Base-by-base conservation (phyloP, 1,140 invertebrate species). In the Caenorhabditis inopinata region DNA sequence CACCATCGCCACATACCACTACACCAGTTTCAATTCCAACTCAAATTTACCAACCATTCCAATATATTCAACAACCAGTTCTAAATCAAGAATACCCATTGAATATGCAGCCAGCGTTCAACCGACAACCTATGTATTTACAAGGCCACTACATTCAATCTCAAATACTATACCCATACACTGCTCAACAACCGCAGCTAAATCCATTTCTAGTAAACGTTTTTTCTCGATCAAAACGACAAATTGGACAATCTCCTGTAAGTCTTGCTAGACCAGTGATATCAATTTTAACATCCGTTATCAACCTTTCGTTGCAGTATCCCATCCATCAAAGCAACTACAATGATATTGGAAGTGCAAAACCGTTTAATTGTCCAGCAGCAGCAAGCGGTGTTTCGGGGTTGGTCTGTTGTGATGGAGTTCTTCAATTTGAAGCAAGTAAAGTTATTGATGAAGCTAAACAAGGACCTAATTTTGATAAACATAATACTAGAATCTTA, bases 331-430 rank as follows among this genome's bases (percentile, higher is more conserved):
- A 68, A 68, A 68, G 21, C n/a, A 32, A 38, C n/a, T 68, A 68
- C 58, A 68, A 68, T 68, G 58, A 68, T 14, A 68, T 68, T 68
- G 58, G 58, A 68, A 68, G 58, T 68, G 58, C 58, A 68, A 68
- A 68, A n/a, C 58, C 58, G n/a, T 68, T 68, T 32, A 68, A 68
- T 38, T 68, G 58, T 68, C 58, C 58, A 6, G 58, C 58, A 38
- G 58, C 18, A 38, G 32, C 38, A 0, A 68, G 32, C 21, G 58
- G 32, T 0, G 7, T 68, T 4, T 11, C 58, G n/a, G 58, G 58
- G n/a, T 38, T 68, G 58, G 58, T 32, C 21, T 68, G 58, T 21
- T 68, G 58, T 16, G 58, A 68, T 21, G 58, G 58, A 68, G 58
- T 29, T 1, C 58, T 68, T 38, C 58, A 68, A 16, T 68, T 68